Base-by-base conservation (phyloP, 2,113 vertebrate genomes). In the Suricata suricatta region DNA sequence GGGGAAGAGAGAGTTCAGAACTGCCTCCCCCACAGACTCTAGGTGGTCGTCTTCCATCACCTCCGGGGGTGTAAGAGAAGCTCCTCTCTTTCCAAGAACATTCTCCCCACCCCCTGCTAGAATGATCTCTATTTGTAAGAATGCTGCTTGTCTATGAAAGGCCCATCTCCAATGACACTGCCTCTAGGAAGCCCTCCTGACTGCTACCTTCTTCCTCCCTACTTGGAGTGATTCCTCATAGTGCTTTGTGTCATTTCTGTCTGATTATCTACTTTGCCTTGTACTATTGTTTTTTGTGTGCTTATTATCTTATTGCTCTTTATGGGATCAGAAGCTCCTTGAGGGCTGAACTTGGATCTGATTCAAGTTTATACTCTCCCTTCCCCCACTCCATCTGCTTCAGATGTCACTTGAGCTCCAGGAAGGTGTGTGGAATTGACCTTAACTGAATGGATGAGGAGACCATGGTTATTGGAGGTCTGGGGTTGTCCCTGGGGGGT, bases 111-210 rank as follows among this genome's bases (percentile, higher is more conserved):
- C 35, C 64, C 68, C 47, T 38, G 64, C 60, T 95, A 8, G 81
- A 57, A 92, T 12, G 38, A 72, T 41, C 60, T 88, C 23, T 82
- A 19, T 76, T 71, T 41, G 3, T 25, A 88, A 85, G 76, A 83
- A 38, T 47, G 29, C 77, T 44, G 31, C 50, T 86, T 16, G 15
- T 84, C 47, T 91, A 66, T 35, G 31, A 90, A 47, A 66, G 63
- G 50, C 76, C n/a, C 21, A 41, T 87, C 74, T 66, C 69, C 50
- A 19, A 76, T 7, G 63, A 76, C 66, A 38, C 38, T 63, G 52
- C 88, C 81, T 97, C 92, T 19, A n/a, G 1, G 80, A 96, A 94
- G 74, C 44, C 84, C 72, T 84, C 93, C 50, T 35, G 50, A 38
- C 23, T 82, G 7, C n/a, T 27, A 13, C 68, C 0, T 1, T 96